phyloP scores from a whole-genome alignment of 2,797 vertebrate species.

The Anolis apletophallus region DNA sequence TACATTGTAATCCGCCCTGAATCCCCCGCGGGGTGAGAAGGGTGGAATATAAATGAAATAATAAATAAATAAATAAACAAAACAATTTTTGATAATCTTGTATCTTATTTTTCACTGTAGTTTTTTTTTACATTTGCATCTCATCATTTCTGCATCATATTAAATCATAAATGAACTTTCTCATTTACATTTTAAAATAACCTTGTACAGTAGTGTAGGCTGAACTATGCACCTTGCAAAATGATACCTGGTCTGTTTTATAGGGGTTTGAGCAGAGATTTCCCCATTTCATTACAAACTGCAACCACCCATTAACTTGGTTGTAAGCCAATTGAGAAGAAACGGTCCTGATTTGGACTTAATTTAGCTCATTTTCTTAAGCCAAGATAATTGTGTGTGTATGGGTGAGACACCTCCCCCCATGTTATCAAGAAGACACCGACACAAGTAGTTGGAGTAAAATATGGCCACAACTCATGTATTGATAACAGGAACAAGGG shows the following conservation, averaged over 20 bases:
- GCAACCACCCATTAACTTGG: not conserved
- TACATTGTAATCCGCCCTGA: too few species aligned
- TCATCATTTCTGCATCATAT: not conserved
- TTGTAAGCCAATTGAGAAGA: not conserved
- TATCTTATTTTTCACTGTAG: constrained; percentile 40
- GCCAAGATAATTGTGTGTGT: not conserved
- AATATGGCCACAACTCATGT: too few species aligned
- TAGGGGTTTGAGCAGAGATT: not conserved
- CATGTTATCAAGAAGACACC: too few species aligned
- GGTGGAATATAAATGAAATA: too few species aligned
- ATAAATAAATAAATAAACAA: too few species aligned
- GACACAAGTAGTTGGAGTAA: too few species aligned
- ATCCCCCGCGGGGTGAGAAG: too few species aligned
- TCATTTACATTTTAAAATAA: not conserved
- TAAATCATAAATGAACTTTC: not conserved
- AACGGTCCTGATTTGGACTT: not conserved
- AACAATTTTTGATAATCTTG: constrained; percentile 20
- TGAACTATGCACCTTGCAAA: not conserved
- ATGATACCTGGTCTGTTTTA: not conserved
- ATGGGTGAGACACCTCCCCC: too few species aligned
- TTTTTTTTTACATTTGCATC: not conserved
- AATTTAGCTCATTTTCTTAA: not conserved
- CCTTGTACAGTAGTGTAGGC: not conserved
- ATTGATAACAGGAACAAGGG: too few species aligned
- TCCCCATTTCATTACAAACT: not conserved